These are phyloP conservation scores for Chrysolina oricalcia DNA, from an alignment of 2,888 invertebrate genomes.

Conservation along the genomic window DNA sequence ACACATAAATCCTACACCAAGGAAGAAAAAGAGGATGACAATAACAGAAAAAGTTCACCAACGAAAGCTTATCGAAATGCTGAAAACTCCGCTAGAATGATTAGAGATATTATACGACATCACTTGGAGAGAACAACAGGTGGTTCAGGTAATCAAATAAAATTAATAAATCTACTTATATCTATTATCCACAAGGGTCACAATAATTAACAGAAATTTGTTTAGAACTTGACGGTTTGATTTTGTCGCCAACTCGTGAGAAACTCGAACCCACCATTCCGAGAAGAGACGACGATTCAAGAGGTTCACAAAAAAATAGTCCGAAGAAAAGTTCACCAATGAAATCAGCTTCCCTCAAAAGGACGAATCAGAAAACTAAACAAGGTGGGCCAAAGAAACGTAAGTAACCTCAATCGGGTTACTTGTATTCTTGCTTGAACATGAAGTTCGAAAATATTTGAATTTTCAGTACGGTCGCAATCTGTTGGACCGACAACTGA, in stretches of 20 bases:
- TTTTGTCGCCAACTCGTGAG: slow-evolving; percentile 82
- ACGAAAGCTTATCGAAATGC: slow-evolving; percentile 75
- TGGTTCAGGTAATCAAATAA: slow-evolving; percentile 73
- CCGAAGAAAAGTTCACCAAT: slow-evolving; percentile 76
- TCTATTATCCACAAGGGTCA: background rate
- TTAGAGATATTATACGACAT: slow-evolving; percentile 82
- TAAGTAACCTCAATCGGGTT: slow-evolving; percentile 54
- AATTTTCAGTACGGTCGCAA: slow-evolving; percentile 77
- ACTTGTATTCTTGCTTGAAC: slow-evolving; percentile 28
- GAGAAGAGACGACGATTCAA: slow-evolving; percentile 74
- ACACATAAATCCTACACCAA: slow-evolving; percentile 87
- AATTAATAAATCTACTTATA: background rate
- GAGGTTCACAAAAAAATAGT: slow-evolving; percentile 71
- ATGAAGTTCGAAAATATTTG: slow-evolving; percentile 13
- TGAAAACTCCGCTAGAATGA: slow-evolving; percentile 71
- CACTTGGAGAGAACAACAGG: slow-evolving; percentile 83
- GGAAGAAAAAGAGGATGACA: slow-evolving; percentile 90
- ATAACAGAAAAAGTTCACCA: slow-evolving; percentile 85
- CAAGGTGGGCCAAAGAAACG: slow-evolving; percentile 75
- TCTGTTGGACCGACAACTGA: slow-evolving; percentile 80
- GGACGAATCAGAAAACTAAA: slow-evolving; percentile 72
- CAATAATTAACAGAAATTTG: slow-evolving; percentile 22
- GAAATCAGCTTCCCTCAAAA: slow-evolving; percentile 75
- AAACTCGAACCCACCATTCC: slow-evolving; percentile 81
- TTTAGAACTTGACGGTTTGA: slow-evolving; percentile 77